Percentiles rank a stretch among this genome's conserved stretches.
Evolutionary conservation across 2,113 vertebrate species (phyloP).

Genomic region (Rafetus swinhoei): DNA sequence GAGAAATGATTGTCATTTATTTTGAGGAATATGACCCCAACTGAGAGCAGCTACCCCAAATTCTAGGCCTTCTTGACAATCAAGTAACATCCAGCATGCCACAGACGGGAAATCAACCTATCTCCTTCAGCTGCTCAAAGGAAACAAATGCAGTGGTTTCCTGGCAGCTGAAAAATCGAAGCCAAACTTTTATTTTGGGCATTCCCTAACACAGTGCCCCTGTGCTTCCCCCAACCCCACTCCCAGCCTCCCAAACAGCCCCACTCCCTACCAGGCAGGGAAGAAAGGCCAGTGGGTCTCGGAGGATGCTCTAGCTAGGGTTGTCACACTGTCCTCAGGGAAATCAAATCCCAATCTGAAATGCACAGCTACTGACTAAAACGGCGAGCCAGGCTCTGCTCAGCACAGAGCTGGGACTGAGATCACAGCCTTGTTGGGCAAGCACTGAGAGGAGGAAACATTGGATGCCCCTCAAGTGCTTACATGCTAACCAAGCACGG

Average conservation of each 20-base stretch:
- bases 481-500: neutral
- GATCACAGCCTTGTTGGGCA: neutral
- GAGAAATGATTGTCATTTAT: neutral
- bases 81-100: neutral
- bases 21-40: neutral
- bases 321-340: neutral
- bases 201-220: conserved; percentile 1
- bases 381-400: neutral
- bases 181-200: neutral
- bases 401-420: neutral
- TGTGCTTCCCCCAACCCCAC: neutral
- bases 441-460: neutral
- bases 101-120: neutral
- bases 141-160: conserved; percentile 26
- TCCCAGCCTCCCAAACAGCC: neutral
- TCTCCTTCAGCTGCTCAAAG: neutral
- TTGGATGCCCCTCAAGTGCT: neutral
- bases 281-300: neutral
- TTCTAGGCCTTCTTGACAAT: neutral
- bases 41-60: neutral
- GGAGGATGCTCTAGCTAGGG: neutral
- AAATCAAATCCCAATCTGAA: neutral
- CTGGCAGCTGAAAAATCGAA: conserved; percentile 6
- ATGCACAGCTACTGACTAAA: neutral
- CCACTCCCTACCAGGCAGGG: neutral